Evolutionary conservation across 2,113 vertebrate species (phyloP), one percentile per base, ranked within the genome.

Genomic region (Pachyramphus minor): DNA sequence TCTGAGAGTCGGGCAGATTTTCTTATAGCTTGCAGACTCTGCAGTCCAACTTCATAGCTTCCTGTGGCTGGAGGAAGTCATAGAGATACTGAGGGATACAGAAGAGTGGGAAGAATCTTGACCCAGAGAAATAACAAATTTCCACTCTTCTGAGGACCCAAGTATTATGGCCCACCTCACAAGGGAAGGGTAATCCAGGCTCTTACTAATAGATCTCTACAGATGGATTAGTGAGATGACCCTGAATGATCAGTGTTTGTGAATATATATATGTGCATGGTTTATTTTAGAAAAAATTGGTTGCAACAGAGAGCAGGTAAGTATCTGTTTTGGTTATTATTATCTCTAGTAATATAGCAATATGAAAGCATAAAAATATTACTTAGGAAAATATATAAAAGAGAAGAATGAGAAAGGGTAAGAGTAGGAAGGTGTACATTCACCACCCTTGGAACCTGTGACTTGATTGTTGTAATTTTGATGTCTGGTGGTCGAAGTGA

Each of bases 401-500:
- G 16, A 24, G 39, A 84, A 74, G 14, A 74, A 79, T 41, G 24
- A 55, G 14, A 66, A 25, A 56, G 4, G 4, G 7, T 64, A 45
- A 39, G 8, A 39, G 37, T 56, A 71, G n/a, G 30, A 63, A 72
- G 30, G 21, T 42, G 25, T 30, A 6, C 52, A 37, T 37, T 56
- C 41, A 31, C 20, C 5, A 18, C 11, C 6, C 30, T 17, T 31
- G 17, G 42, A 31, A 27, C 17, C 25, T 50, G 31, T 27, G 8
- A 50, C 8, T 18, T 27, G 11, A 44, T 44, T 50, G 7, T 23
- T 73, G 35, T 37, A 19, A 15, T 37, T 80, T 49, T 21, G 31
- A 0, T 35, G 3, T 56, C 41, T 21, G 2, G 12, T 64, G 18
- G 31, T 66, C 31, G 31, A 50, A 58, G 12, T 1, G 0, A 28